Evolutionary conservation across 2,888 invertebrate species (phyloP).

Genomic region (Embidobia sp.): DNA sequence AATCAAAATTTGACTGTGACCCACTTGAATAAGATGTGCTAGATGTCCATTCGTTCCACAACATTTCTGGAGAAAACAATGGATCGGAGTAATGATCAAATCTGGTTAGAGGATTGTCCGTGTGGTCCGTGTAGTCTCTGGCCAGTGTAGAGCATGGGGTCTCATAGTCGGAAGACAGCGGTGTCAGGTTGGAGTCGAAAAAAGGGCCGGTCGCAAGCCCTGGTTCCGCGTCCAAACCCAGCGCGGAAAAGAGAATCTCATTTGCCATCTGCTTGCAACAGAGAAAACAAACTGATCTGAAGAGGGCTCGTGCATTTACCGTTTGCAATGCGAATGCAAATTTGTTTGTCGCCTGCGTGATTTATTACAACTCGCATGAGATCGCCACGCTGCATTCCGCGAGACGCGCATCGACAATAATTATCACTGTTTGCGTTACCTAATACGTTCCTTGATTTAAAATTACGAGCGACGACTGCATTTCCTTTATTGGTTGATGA

Average conservation of each 20-base stretch:
- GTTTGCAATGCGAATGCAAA: conserved; percentile 27
- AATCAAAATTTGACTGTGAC: conserved; percentile 18
- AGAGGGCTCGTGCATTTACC: conserved; percentile 7
- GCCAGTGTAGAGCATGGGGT: conserved; percentile 71
- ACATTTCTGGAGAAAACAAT: conserved; percentile 73
- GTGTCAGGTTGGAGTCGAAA: conserved; percentile 66
- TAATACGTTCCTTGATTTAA: conserved; percentile 43
- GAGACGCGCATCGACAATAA: conserved; percentile 24
- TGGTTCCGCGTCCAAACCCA: conserved; percentile 74
- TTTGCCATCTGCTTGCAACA: conserved; percentile 76
- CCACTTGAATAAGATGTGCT: conserved; percentile 73
- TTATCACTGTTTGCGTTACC: conserved; percentile 35
- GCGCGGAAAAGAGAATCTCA: conserved; percentile 78
- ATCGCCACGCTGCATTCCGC: conserved; percentile 10
- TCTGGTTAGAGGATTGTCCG: conserved; percentile 65
- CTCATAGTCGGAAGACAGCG: conserved; percentile 72
- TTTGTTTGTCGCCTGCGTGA: conserved; percentile 33
- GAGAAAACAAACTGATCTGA: conserved; percentile 5
- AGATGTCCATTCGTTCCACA: conserved; percentile 77
- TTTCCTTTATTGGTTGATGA: conserved; percentile 52
- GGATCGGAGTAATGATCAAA: conserved; percentile 76
- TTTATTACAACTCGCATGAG: conserved; percentile 22
- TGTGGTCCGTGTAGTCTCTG: conserved; percentile 69
- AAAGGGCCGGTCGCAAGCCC: conserved; percentile 66
- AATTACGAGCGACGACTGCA: conserved; percentile 36